phyloP scores from a whole-genome alignment of 2,797 vertebrate species.

The Cynodonichthys magdalenae region DNA sequence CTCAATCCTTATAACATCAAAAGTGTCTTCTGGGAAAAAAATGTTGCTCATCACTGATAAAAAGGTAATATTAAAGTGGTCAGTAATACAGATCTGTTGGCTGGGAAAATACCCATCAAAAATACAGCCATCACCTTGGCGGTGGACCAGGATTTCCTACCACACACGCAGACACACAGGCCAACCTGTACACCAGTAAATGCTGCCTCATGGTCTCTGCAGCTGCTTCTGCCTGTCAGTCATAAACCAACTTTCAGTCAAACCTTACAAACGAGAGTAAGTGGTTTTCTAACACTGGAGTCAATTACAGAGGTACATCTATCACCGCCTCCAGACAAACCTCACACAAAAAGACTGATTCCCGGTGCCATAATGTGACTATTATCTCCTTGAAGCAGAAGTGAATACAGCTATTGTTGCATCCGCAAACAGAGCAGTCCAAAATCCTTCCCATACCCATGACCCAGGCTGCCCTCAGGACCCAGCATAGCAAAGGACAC shows the following conservation, averaged over 20 bases:
- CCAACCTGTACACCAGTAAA: slow-evolving; percentile 39
- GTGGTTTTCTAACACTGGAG: slow-evolving; percentile 57
- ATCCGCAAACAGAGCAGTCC: slow-evolving; percentile 34
- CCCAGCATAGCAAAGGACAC: slow-evolving; percentile 44
- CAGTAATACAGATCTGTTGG: slow-evolving; percentile 26
- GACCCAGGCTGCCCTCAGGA: slow-evolving; percentile 37
- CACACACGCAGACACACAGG: slow-evolving; percentile 14
- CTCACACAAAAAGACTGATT: slow-evolving; percentile 32
- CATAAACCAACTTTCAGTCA: slow-evolving; percentile 39
- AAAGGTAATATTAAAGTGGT: slow-evolving; percentile 25
- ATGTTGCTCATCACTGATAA: too few species aligned
- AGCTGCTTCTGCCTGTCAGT: slow-evolving; percentile 60
- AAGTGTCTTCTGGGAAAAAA: too few species aligned
- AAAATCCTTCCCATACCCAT: slow-evolving; percentile 20
- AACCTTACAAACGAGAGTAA: slow-evolving; percentile 56
- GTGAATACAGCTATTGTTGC: slow-evolving; percentile 40
- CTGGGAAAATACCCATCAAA: slow-evolving; percentile 57
- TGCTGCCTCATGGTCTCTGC: slow-evolving; percentile 44
- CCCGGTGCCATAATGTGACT: slow-evolving; percentile 16
- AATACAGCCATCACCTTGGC: slow-evolving; percentile 63
- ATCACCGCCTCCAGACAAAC: slow-evolving; percentile 54
- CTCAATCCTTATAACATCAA: too few species aligned
- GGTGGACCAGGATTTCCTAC: slow-evolving; percentile 40
- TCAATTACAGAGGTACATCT: slow-evolving; percentile 63
- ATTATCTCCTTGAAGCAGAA: slow-evolving; percentile 55